Evolutionary conservation across 2,797 vertebrate species (phyloP).

Genomic region (Melanitta fusca): DNA sequence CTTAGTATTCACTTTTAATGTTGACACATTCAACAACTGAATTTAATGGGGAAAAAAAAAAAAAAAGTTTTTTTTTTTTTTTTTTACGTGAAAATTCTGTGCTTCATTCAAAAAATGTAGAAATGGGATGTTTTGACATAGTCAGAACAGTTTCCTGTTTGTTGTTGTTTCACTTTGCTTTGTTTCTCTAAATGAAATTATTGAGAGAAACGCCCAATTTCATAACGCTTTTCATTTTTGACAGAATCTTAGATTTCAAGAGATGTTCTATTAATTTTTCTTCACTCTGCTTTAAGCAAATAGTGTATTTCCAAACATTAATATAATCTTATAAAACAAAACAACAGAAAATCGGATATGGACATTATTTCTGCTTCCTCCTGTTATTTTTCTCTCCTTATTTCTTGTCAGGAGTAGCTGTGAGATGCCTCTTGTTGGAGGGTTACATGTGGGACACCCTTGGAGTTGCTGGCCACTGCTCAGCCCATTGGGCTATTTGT

Average conservation of each 20-base stretch:
- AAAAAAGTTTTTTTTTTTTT: neutral
- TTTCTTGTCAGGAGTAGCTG: accelerated
- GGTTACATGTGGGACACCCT: neutral
- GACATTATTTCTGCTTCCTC: neutral
- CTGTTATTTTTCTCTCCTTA: neutral
- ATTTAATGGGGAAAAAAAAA: neutral
- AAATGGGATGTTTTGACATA: neutral
- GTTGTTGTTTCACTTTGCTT: neutral
- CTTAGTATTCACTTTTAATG: neutral
- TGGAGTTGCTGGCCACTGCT: neutral
- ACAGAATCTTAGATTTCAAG: neutral
- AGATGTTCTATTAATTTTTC: neutral
- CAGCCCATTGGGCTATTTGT: neutral
- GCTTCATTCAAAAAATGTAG: neutral
- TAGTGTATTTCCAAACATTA: neutral
- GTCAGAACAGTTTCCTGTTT: neutral
- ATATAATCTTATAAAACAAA: neutral
- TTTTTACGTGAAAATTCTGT: neutral
- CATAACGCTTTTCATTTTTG: neutral
- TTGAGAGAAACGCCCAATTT: neutral
- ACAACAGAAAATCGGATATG: neutral
- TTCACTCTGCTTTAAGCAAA: neutral
- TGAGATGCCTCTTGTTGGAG: neutral
- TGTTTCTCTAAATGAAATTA: neutral
- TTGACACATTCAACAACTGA: neutral